These are phyloP conservation scores for Brachyptera putata DNA, from an alignment of 2,888 invertebrate genomes.

Conservation along the genomic window DNA sequence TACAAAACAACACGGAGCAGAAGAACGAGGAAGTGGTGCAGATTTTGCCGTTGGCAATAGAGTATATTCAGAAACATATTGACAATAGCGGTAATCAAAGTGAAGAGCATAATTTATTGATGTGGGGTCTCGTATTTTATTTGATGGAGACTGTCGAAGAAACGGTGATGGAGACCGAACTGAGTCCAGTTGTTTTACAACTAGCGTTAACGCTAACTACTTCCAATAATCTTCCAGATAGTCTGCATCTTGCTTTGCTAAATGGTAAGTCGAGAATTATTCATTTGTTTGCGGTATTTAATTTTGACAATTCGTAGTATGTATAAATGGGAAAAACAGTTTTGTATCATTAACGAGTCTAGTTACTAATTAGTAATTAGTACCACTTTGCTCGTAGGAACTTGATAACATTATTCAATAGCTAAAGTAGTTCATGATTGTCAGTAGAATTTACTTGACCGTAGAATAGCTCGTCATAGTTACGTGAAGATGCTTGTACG, in stretches of 20 bases:
- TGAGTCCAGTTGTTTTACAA: conserved; percentile 55
- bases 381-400: no score
- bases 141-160: conserved; percentile 69
- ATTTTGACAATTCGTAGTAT: no score
- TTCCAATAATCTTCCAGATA: conserved; percentile 46
- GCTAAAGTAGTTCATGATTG: no score
- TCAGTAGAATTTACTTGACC: no score
- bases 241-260: conserved; percentile 47
- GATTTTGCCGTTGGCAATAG: conserved; percentile 33
- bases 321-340: no score
- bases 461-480: no score
- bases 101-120: conserved; percentile 62
- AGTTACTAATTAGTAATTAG: no score
- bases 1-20: conserved; percentile 49
- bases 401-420: no score
- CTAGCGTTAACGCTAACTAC: conserved; percentile 52
- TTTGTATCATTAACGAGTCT: no score
- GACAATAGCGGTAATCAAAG: conserved; percentile 38
- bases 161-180: conserved; percentile 55
- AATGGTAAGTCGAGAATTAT: conserved; percentile 1
- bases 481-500: no score
- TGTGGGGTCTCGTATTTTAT: conserved; percentile 74
- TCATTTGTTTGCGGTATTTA: no score
- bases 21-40: conserved; percentile 50
- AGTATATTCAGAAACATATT: conserved; percentile 52